Base-by-base conservation (phyloP, 2,113 vertebrate species). In the Embiotoca jacksoni region DNA sequence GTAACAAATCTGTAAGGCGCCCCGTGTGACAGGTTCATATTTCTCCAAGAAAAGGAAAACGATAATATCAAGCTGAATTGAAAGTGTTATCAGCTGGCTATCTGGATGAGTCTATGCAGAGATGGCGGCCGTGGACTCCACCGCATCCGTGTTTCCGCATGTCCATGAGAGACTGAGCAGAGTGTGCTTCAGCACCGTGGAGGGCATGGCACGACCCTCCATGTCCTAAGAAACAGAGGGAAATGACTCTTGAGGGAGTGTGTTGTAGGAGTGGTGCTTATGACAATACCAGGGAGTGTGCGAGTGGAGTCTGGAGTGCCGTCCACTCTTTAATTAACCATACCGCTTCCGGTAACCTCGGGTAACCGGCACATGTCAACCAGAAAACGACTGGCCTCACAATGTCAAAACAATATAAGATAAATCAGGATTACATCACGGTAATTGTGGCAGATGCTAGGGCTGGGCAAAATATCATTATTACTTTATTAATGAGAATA, bases 271-370 rank as follows among this genome's bases (percentile, higher is more conserved):
- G 88, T 87, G 91, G 89, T 90, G 84, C 91, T 91, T 73, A 69
- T 84, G 87, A 92, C 90, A 91, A 92, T 82, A 39, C 72, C 81
- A 88, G 85, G 23, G 79, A 83, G 89, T 73, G 87, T 85, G 78
- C 83, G 80, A 89, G 87, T 87, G 80, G 72, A 81, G 78, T 72
- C 68, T 90, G 73, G 85, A 92, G 90, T 71, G 90, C 79, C 84
- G 91, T 92, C 92, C 91, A 88, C 82, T 91, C 82, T 88, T 91
- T 90, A 90, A 93, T 91, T 91, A 92, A 80, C 82, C 71, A 61
- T 72, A 63, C 74, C 6, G 61, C 78, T 75, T 91, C 80, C 84
- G 88, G 82, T 89, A 89, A 74, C 78, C 63, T 86, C 5, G 53
- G 81, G 76, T 81, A 86, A 81, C 80, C 63, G 41, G 36, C 82